These are phyloP conservation scores for Cynopterus brachyotis DNA, from an alignment of 2,113 vertebrate species.

Conservation along the genomic window DNA sequence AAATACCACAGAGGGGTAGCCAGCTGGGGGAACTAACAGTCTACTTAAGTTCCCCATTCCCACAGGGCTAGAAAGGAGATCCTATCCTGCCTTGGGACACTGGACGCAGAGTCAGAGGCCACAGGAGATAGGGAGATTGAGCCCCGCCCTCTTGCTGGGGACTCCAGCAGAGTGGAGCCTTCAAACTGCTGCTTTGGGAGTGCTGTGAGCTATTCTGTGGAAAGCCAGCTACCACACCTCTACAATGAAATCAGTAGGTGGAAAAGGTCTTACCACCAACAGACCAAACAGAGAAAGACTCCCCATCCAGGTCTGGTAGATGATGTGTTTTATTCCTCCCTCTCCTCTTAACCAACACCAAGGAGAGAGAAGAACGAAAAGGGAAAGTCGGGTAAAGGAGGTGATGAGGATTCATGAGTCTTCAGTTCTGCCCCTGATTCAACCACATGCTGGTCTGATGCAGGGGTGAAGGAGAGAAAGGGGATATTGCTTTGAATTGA, in stretches of 20 bases:
- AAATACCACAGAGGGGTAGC: background rate
- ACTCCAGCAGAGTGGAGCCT: fast-evolving
- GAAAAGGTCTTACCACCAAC: background rate
- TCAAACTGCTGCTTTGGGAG: background rate
- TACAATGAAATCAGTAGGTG: background rate
- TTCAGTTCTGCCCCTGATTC: background rate
- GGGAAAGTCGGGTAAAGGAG: background rate
- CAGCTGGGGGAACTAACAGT: background rate
- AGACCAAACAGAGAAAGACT: background rate
- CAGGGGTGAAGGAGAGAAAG: background rate
- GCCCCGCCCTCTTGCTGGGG: background rate
- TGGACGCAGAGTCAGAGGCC: background rate
- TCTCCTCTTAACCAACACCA: background rate
- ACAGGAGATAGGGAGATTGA: background rate
- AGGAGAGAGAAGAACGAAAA: background rate
- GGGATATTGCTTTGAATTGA: background rate
- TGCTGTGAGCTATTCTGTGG: background rate
- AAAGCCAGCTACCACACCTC: too few relatives aligned
- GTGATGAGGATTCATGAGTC: too few relatives aligned
- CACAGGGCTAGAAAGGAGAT: background rate
- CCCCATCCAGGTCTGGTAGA: background rate
- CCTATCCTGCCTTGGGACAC: background rate
- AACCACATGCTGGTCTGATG: background rate
- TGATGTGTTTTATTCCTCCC: background rate
- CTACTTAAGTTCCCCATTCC: fast-evolving